A percentile compares a stretch with the other conserved stretches of the same genome.
Evolutionary conservation across 2,888 invertebrate genomes (phyloP).

Genomic region (Cerceris ruficornis): DNA sequence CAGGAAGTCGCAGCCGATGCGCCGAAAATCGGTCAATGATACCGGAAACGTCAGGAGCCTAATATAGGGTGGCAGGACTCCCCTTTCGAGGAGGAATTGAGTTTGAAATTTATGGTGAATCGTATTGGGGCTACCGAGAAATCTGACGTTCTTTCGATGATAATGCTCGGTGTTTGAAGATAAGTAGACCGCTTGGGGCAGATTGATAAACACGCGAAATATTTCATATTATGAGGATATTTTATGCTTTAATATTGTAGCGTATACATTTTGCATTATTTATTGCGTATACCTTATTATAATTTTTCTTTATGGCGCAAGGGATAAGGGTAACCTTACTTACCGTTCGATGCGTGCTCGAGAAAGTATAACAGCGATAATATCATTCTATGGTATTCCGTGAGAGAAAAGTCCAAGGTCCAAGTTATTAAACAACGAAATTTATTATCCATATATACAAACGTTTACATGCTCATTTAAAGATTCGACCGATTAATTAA

Average conservation of each 20-base stretch:
- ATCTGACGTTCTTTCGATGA: neutral
- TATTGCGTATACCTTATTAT: no score
- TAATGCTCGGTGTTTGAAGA: neutral
- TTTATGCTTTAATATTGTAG: no score
- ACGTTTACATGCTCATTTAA: conserved; percentile 60
- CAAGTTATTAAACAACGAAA: conserved; percentile 64
- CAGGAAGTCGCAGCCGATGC: conserved; percentile 35
- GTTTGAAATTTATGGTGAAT: conserved; percentile 17
- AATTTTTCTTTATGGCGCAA: no score
- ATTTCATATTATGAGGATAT: no score
- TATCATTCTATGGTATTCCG: neutral
- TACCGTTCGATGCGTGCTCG: neutral
- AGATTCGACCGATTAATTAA: conserved; percentile 43
- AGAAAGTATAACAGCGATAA: neutral
- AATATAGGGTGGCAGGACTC: conserved; percentile 39
- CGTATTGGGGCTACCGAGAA: neutral
- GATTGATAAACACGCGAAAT: no score
- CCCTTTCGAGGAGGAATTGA: conserved; percentile 8
- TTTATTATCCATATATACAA: conserved; percentile 68
- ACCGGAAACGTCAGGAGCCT: conserved; percentile 27
- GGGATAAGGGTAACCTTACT: no score
- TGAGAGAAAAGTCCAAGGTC: neutral
- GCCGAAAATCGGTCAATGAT: conserved; percentile 43
- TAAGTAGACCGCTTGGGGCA: neutral
- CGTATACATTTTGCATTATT: no score